phyloP scores from a whole-genome alignment of 2,797 vertebrate genomes.

The Epinephelus coioides region DNA sequence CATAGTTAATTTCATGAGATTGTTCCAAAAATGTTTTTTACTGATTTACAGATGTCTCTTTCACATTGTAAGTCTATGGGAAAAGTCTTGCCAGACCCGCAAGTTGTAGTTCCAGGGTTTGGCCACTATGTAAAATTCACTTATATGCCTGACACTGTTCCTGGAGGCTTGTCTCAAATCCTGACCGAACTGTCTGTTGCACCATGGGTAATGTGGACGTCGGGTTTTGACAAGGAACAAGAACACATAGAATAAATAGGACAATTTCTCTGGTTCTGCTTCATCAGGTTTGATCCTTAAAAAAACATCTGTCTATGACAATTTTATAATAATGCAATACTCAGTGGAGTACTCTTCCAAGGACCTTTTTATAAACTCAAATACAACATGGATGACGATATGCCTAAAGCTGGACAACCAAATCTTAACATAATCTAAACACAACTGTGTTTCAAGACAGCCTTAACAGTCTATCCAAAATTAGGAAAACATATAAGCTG shows the following conservation, averaged over 20 bases:
- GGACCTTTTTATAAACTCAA: background rate
- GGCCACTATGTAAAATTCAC: too few relatives aligned
- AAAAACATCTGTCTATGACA: background rate
- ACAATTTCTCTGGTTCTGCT: background rate
- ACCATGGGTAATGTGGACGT: background rate
- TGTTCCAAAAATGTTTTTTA: too few relatives aligned
- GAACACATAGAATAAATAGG: background rate
- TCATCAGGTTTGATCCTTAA: background rate
- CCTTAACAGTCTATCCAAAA: conserved; percentile 5
- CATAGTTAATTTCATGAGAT: too few relatives aligned
- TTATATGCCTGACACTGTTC: too few relatives aligned
- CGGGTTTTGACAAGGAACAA: background rate
- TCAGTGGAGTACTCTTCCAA: background rate
- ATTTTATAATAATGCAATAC: background rate
- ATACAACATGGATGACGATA: background rate
- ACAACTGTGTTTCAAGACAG: background rate
- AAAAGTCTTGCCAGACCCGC: too few relatives aligned
- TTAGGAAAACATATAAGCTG: background rate
- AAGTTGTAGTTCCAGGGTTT: too few relatives aligned
- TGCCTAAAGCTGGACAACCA: background rate
- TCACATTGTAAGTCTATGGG: too few relatives aligned
- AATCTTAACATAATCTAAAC: background rate
- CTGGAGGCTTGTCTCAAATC: too few relatives aligned
- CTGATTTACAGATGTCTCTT: too few relatives aligned
- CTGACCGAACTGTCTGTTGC: background rate